Evolutionary conservation across 1,140 invertebrate genomes (phyloP).

Genomic region (Meloidogyne exigua): DNA sequence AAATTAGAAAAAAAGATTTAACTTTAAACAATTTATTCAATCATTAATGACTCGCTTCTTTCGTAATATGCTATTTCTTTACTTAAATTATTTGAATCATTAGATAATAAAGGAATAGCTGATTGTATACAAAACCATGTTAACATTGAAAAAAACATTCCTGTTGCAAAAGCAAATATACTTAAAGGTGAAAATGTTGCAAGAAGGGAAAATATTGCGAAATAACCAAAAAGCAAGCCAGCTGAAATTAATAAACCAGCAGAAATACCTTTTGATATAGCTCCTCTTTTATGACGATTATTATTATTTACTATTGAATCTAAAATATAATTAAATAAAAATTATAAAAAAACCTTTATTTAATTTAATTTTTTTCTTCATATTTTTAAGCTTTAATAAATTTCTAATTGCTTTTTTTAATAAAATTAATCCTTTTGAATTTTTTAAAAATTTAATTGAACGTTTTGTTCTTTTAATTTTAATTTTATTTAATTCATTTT

Average conservation of each 20-base stretch:
- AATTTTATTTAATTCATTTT: neutral
- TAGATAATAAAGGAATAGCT: neutral
- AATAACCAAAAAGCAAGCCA: neutral
- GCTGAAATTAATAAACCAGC: neutral
- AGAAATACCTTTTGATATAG: neutral
- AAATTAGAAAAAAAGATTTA: too few species aligned
- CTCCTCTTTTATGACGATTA: neutral
- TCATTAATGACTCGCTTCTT: neutral
- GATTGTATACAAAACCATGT: neutral
- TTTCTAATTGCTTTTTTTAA: neutral
- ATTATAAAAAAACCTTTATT: neutral
- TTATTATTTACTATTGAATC: neutral
- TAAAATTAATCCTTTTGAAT: neutral
- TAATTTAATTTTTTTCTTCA: neutral
- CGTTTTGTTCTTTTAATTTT: neutral
- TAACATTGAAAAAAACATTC: constrained; percentile 5
- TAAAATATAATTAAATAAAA: neutral
- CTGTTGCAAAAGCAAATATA: constrained; percentile 1
- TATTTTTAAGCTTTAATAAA: neutral
- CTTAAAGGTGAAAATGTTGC: neutral
- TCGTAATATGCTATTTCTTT: neutral
- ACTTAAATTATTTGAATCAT: neutral
- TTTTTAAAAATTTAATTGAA: neutral
- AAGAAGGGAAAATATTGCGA: neutral
- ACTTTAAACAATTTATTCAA: too few species aligned